Evolutionary conservation across 2,113 vertebrate species (phyloP).

Genomic region (Zosterops hypoxanthus): DNA sequence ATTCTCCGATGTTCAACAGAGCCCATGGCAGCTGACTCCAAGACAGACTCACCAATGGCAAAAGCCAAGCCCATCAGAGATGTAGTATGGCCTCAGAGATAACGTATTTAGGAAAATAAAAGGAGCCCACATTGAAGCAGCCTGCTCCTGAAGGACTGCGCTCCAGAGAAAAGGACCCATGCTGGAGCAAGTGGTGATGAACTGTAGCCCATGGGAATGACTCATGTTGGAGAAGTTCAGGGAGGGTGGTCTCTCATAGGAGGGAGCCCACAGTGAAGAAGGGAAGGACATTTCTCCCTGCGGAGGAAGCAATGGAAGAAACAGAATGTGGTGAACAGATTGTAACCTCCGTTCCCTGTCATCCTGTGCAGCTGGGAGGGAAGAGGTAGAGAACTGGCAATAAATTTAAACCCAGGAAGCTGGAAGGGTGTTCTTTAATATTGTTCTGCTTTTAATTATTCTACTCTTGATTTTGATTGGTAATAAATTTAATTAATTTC

Average conservation of each 20-base stretch:
- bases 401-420: neutral
- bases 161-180: neutral
- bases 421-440: neutral
- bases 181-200: rapidly evolving
- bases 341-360: rapidly evolving
- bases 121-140: neutral
- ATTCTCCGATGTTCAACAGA: rapidly evolving
- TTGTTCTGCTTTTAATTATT: neutral
- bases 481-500: neutral
- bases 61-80: neutral
- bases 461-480: neutral
- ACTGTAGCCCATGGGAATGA: no score
- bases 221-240: neutral
- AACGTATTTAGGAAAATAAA: neutral
- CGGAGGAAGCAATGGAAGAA: neutral
- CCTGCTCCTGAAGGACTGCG: neutral
- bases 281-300: neutral
- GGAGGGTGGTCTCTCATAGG: neutral
- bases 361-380: neutral
- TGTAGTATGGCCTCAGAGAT: no score
- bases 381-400: neutral
- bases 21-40: neutral
- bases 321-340: neutral
- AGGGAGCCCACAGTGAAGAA: neutral
- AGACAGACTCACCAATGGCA: neutral